Evolutionary conservation across 2,797 vertebrate genomes (phyloP).

Genomic region (Scomberomorus guttatus): DNA sequence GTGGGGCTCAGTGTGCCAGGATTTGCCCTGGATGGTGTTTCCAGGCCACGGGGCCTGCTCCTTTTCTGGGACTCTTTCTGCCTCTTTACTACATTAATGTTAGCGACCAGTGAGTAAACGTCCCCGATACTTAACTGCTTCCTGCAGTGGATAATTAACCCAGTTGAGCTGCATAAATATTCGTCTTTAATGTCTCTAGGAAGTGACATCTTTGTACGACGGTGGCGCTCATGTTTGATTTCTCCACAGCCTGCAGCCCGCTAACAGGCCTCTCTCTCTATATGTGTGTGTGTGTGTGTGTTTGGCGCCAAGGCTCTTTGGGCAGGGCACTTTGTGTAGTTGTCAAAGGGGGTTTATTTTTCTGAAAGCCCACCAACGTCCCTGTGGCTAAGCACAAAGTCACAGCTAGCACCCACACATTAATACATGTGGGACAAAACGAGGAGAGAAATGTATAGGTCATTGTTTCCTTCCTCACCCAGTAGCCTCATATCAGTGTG

Average conservation of each 20-base stretch:
- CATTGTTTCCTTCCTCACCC: not conserved
- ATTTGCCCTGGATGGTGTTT: constrained; percentile 71
- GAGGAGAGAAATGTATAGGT: not conserved
- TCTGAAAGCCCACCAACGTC: not conserved
- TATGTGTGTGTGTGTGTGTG: constrained; percentile 40
- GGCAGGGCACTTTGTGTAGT: not conserved
- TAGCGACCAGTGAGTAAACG: accelerated
- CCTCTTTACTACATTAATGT: accelerated
- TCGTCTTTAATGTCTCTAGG: constrained; percentile 52
- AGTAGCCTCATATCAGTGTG: not conserved
- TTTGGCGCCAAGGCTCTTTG: constrained; percentile 83
- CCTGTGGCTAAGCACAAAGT: not conserved
- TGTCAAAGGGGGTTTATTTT: not conserved
- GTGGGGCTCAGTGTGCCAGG: constrained; percentile 71
- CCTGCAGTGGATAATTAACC: accelerated
- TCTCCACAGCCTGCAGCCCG: constrained; percentile 50
- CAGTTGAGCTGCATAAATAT: not conserved
- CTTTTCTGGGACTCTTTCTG: not conserved
- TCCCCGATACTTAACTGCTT: accelerated
- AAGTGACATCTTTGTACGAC: constrained; percentile 76
- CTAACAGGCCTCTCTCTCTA: constrained; percentile 38
- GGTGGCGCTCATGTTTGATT: constrained; percentile 85
- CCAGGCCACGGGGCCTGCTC: constrained; percentile 80
- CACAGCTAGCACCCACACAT: not conserved
- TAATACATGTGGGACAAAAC: accelerated